Evolutionary conservation across 2,113 vertebrate genomes (phyloP).

Genomic region (Ahaetulla prasina): DNA sequence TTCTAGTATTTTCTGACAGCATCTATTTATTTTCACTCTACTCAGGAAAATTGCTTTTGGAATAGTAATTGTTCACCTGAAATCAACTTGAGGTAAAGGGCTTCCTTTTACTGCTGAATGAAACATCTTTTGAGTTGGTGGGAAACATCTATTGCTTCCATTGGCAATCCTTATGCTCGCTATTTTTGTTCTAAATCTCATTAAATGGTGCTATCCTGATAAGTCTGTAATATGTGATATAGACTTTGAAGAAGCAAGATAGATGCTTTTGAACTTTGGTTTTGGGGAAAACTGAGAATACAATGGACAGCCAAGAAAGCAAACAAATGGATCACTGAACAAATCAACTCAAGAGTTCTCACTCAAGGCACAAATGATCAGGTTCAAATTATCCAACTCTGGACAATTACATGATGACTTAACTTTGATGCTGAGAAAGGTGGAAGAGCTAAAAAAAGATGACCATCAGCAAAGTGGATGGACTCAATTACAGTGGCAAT

Average conservation of each 20-base stretch:
- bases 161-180: neutral
- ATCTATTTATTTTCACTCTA: neutral
- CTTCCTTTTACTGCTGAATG: neutral
- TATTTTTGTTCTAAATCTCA: neutral
- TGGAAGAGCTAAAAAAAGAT: neutral
- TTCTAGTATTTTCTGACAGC: neutral
- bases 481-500: neutral
- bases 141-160: neutral
- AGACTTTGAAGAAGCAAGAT: neutral
- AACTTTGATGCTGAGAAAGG: neutral
- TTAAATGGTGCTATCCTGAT: neutral
- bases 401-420: neutral
- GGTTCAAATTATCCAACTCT: neutral
- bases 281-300: neutral
- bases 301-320: neutral
- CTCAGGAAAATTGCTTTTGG: neutral
- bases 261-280: neutral
- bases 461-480: neutral
- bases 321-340: neutral
- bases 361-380: neutral
- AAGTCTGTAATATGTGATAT: neutral
- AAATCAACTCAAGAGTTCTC: neutral
- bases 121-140: neutral
- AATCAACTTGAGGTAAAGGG: neutral
- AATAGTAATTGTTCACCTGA: neutral